Evolutionary conservation across 2,797 vertebrate genomes (phyloP), one percentile per base, ranked within the genome.

Genomic region (Oophaga sylvatica): DNA sequence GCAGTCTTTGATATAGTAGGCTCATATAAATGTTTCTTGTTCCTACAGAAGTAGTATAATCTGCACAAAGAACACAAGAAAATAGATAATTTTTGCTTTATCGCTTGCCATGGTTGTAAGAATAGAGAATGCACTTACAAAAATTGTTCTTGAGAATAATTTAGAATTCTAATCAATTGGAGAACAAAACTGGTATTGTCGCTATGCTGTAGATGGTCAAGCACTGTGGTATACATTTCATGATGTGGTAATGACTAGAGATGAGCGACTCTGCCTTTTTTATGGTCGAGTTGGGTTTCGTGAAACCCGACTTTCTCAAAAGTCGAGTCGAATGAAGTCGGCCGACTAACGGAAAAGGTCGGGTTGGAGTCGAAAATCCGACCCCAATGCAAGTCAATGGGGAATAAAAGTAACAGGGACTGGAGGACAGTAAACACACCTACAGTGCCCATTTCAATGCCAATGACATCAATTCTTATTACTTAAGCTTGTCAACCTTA

Each of bases 11-110:
- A 88, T 81, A 77, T 88, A 88, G 84, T 73, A 73, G 35, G 57
- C 41, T 29, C 83, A 81, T 89, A 86, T 89, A 89, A 77, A 48
- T 19, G 77, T 75, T 71, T 70, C 22, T 60, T 29, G 71, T 70
- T 82, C 29, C 83, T 82, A 57, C 60, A 78, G 62, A 68, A n/a
- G 70, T 31, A 31, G 78, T 81, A 85, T 89, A 78, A 86, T 62
- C 48, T 70, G 17, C n/a, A 77, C 26, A 20, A 26, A 20, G 29
- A 35, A 80, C 68, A 84, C 80, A 73, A 59, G 29, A 29, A 56
- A 65, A 77, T 16, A 85, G 19, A 71, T 67, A 79, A 88, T 81
- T 68, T 85, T 89, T 81, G 45, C 29, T 77, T 85, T 89, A 68
- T 68, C 29, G 57, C 81, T 70, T 41, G n/a, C 19, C 29, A 62